These are phyloP conservation scores for Tinamus major DNA, from an alignment of 2,797 vertebrate genomes.

Conservation along the genomic window DNA sequence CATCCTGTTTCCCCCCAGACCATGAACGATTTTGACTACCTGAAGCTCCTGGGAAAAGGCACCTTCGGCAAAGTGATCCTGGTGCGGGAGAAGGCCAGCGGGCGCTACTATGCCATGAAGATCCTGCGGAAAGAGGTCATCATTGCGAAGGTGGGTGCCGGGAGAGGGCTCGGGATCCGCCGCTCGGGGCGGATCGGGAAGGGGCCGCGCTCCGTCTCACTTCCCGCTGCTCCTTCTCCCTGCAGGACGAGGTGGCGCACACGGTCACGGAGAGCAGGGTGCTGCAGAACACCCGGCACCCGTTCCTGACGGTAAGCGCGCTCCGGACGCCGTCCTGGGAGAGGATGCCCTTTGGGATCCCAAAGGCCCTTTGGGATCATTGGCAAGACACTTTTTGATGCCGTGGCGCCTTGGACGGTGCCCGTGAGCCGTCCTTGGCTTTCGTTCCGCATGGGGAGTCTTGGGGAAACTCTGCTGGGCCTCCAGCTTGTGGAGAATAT, in stretches of 20 bases:
- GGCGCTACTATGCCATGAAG: slow-evolving; percentile 98
- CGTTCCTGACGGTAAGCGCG: slow-evolving; percentile 89
- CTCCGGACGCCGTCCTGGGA: no score
- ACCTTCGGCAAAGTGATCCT: slow-evolving; percentile 97
- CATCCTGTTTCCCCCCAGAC: slow-evolving; percentile 77
- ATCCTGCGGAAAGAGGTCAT: slow-evolving; percentile 96
- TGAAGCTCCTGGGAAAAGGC: slow-evolving; percentile 95
- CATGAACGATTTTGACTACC: slow-evolving; percentile 97
- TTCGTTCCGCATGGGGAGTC: neutral
- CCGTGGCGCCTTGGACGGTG: neutral
- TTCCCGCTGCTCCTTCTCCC: neutral
- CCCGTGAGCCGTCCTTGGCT: neutral
- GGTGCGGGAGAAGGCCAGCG: slow-evolving; percentile 92
- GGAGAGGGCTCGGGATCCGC: neutral
- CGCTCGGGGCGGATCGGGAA: no score
- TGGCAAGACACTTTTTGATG: no score
- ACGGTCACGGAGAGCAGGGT: slow-evolving; percentile 96
- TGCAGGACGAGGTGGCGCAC: slow-evolving; percentile 94
- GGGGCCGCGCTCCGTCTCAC: neutral
- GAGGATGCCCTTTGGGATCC: no score
- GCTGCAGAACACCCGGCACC: slow-evolving; percentile 93
- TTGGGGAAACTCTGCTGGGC: neutral
- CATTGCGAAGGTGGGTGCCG: slow-evolving; percentile 88
- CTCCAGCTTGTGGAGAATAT: neutral
- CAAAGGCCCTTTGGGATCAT: no score